Evolutionary conservation across 1,140 invertebrate genomes (phyloP).

Genomic region (Heliothis virescens): DNA sequence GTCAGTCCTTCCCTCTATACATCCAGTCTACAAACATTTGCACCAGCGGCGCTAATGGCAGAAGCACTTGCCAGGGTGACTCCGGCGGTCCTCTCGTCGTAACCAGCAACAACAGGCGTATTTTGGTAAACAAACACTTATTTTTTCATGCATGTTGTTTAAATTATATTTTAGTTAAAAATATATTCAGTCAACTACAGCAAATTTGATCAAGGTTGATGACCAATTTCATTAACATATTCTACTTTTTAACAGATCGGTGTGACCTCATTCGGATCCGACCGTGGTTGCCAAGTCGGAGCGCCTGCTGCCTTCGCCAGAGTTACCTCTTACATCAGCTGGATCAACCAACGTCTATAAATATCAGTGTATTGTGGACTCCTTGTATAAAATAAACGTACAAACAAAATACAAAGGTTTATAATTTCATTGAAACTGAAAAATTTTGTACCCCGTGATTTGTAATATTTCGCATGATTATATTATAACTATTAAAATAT

Average conservation of each 20-base stretch:
- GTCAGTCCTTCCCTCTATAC: conserved; percentile 47
- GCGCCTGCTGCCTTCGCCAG: conserved; percentile 78
- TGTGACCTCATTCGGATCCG: conserved; percentile 83
- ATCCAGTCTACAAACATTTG: conserved; percentile 60
- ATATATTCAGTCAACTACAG: too few species aligned
- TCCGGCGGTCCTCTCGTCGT: conserved; percentile 63
- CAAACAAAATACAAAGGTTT: too few species aligned
- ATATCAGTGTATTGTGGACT: too few species aligned
- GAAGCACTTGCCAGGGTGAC: conserved; percentile 58
- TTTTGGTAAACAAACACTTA: conserved; percentile 51
- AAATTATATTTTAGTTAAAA: too few species aligned
- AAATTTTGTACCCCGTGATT: too few species aligned
- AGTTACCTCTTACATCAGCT: conserved; percentile 76
- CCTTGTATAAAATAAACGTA: too few species aligned
- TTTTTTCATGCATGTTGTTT: too few species aligned
- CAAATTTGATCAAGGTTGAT: too few species aligned
- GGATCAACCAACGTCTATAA: conserved; percentile 62
- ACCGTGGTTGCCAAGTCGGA: conserved; percentile 77
- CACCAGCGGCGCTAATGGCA: conserved; percentile 56
- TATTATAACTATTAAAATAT: too few species aligned
- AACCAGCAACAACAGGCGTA: conserved; percentile 22
- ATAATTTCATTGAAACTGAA: too few species aligned
- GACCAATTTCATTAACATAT: too few species aligned
- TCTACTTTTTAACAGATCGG: conserved; percentile 73
- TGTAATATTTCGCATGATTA: too few species aligned